Evolutionary conservation across 2,888 invertebrate genomes (phyloP), one percentile per base, ranked within the genome.

Genomic region (Caenorhabditis japonica): DNA sequence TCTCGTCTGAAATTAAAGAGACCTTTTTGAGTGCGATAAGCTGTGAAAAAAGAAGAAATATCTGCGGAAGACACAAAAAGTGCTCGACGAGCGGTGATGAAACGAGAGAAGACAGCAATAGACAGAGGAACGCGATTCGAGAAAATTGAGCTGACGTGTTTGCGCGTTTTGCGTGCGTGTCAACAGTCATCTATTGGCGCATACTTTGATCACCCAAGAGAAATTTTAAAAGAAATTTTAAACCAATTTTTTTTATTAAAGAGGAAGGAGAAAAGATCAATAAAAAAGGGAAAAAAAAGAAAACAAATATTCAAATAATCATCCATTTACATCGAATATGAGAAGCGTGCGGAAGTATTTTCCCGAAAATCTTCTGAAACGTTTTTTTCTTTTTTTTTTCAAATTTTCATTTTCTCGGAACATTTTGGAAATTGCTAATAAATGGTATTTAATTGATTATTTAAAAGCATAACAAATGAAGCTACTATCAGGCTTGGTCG

Each of bases 61-160:
- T 15, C n/a, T 12, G 15, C 38, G 12, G 44, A 23, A 38, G n/a
- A 12, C 23, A 51, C 27, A 64, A 25, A 46, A 55, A 33, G 2
- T 15, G 4, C 25, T 15, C 12, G 25, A n/a, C n/a, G 53, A 62
- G 62, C 39, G 27, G 17, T 15, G 39, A 44, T 46, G 27, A 15
- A 21, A n/a, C 15, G 25, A 53, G 62, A 62, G 62, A 47, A 64
- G 15, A 47, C 47, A 55, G 49, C 12, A 43, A 49, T n/a, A n/a
- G n/a, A n/a, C n/a, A 39, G 36, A 19, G 33, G 53, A 62, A 46
- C 62, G 62, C 53, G 33, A 64, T 56, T 64, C 55, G 56, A 64
- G 55, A 64, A 64, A 64, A 64, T 47, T 56, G 27, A 56, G 64
- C 64, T 64, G 64, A 64, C 64, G 64, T 64, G 64, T 64, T 64